Conservation (phyloP, 2,797 vertebrate species). For the Carcharodon carcharias region DNA sequence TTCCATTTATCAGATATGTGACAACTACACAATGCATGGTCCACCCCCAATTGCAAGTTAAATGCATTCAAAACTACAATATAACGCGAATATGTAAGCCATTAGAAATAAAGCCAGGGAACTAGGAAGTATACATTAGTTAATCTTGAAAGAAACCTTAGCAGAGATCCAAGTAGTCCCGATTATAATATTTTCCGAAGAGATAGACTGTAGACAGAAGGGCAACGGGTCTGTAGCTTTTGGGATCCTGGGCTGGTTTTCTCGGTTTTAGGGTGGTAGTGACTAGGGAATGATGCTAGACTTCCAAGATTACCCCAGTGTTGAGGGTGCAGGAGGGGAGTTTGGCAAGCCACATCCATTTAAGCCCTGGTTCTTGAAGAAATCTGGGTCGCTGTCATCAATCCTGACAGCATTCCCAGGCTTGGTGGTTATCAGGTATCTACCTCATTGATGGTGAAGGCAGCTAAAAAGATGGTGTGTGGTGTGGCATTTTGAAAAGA, state of each 20-base stretch:
- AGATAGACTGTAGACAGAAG: too few relatives aligned
- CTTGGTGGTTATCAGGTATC: background rate
- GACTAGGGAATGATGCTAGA: background rate
- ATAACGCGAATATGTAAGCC: background rate
- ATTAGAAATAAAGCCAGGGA: background rate
- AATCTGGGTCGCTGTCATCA: background rate
- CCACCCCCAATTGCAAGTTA: background rate
- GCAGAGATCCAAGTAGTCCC: background rate
- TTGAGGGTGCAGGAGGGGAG: background rate
- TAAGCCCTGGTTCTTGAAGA: background rate
- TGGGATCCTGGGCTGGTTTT: background rate
- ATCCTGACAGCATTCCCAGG: background rate
- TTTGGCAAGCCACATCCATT: background rate
- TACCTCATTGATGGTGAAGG: background rate
- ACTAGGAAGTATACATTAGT: background rate
- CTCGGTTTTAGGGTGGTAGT: background rate
- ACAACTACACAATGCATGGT: background rate
- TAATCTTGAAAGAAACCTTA: background rate
- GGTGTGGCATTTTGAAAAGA: background rate
- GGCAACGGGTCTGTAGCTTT: background rate
- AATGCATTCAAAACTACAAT: background rate
- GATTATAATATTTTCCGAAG: background rate
- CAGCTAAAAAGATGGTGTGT: background rate
- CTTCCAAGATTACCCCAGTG: background rate
- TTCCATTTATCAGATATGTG: background rate